phyloP scores from a whole-genome alignment of 2,797 vertebrate species.

The Cryptoprocta ferox region DNA sequence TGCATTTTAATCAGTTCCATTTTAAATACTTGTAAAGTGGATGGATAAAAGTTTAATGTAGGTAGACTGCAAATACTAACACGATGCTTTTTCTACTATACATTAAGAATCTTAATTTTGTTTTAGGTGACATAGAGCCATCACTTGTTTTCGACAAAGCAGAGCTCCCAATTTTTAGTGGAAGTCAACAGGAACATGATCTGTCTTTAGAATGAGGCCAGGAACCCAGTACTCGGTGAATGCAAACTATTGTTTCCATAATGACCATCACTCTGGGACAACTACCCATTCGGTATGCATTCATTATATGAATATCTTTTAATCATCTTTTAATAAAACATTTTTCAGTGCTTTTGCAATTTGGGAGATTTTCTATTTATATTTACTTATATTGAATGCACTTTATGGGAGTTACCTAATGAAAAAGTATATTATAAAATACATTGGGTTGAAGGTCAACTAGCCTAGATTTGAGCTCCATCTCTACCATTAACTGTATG shows the following conservation, averaged over 20 bases:
- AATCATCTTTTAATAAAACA: neutral
- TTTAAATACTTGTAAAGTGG: slow-evolving; percentile 71
- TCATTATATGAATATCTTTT: neutral
- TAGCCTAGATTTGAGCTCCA: neutral
- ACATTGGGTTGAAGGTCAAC: neutral
- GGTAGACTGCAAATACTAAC: slow-evolving; percentile 53
- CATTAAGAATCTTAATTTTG: slow-evolving; percentile 59
- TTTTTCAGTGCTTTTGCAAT: neutral
- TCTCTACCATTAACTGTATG: neutral
- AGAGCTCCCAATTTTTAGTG: neutral
- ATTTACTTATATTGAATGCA: neutral
- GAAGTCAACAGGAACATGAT: neutral
- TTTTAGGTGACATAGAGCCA: slow-evolving; percentile 25
- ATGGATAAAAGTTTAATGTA: slow-evolving; percentile 60
- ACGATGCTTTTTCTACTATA: slow-evolving; percentile 11
- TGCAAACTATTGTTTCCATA: neutral
- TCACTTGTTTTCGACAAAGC: slow-evolving; percentile 8
- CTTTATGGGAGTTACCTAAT: neutral
- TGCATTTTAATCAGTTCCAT: slow-evolving; percentile 76
- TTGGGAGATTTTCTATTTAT: neutral
- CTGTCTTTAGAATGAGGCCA: neutral
- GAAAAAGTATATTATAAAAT: neutral
- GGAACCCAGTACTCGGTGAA: neutral
- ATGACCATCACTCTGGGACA: neutral
- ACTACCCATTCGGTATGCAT: neutral